Conservation (phyloP, 1,140 invertebrate species). For the Drosophila nannoptera region DNA sequence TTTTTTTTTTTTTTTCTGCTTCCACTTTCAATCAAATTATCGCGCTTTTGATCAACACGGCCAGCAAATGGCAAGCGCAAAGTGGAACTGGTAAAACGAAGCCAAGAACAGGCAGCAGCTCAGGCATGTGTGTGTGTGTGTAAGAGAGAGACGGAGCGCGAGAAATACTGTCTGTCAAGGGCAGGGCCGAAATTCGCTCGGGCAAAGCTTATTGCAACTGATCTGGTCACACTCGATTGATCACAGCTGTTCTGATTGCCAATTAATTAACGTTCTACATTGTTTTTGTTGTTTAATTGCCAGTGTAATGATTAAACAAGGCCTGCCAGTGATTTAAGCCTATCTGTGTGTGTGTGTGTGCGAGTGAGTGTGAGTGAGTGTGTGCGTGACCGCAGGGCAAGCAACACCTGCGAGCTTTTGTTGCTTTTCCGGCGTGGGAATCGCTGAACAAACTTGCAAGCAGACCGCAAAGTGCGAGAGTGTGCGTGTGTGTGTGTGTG, state of each 20-base stretch:
- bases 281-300: constrained; percentile 12
- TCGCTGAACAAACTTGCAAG: constrained; percentile 5
- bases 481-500: background rate
- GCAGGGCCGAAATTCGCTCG: constrained; percentile 4
- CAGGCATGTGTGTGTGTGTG: background rate
- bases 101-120: background rate
- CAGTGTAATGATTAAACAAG: constrained; percentile 7
- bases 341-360: background rate
- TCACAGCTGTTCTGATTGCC: constrained; percentile 5
- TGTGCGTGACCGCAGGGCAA: background rate
- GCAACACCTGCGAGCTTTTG: constrained; percentile 11
- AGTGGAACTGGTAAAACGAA: constrained; percentile 8
- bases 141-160: background rate
- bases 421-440: constrained; percentile 3
- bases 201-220: background rate
- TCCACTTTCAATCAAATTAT: constrained; percentile 9
- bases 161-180: constrained; percentile 6
- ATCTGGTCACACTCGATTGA: constrained; percentile 11
- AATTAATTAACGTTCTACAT: constrained; percentile 4
- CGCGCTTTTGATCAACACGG: constrained; percentile 1
- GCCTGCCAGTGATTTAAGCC: background rate
- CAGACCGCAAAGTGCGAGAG: too few species aligned
- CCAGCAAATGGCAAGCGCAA: constrained; percentile 3
- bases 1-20: background rate
- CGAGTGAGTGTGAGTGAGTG: background rate